Evolutionary conservation across 2,113 vertebrate species (phyloP).

Genomic region (Arvicanthis niloticus): DNA sequence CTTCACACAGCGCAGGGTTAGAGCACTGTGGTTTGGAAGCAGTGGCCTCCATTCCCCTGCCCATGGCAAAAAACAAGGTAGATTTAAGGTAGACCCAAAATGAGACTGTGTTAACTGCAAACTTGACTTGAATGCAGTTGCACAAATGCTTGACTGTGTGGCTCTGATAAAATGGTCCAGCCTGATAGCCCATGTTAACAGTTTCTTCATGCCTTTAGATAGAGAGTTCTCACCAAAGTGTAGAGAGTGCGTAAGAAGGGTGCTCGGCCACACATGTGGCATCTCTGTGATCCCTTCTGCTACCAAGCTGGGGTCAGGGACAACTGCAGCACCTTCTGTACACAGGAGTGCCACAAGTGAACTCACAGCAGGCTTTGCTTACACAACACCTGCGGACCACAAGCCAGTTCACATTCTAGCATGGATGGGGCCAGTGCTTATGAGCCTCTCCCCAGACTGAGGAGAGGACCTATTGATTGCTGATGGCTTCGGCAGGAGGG

Average conservation of each 20-base stretch:
- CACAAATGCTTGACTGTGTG: background rate
- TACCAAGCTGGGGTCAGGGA: background rate
- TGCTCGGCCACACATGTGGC: background rate
- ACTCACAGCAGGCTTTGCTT: background rate
- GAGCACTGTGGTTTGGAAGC: background rate
- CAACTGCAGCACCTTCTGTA: background rate
- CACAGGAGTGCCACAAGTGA: background rate
- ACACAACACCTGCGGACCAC: background rate
- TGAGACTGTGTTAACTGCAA: background rate
- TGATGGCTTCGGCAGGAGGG: too few relatives aligned
- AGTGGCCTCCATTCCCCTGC: background rate
- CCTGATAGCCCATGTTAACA: background rate
- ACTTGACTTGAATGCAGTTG: background rate
- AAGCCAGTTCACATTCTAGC: background rate
- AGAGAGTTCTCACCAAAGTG: background rate
- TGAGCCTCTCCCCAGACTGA: too few relatives aligned
- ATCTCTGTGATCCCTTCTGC: background rate
- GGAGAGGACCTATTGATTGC: background rate
- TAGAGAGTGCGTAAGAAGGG: too few relatives aligned
- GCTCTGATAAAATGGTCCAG: background rate
- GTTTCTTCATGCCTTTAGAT: background rate
- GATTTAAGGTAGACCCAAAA: background rate
- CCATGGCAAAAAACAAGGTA: too few relatives aligned
- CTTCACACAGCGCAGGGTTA: fast-evolving
- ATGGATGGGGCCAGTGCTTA: background rate